phyloP scores from a whole-genome alignment of 2,888 invertebrate species.

The Xestobium rufovillosum region DNA sequence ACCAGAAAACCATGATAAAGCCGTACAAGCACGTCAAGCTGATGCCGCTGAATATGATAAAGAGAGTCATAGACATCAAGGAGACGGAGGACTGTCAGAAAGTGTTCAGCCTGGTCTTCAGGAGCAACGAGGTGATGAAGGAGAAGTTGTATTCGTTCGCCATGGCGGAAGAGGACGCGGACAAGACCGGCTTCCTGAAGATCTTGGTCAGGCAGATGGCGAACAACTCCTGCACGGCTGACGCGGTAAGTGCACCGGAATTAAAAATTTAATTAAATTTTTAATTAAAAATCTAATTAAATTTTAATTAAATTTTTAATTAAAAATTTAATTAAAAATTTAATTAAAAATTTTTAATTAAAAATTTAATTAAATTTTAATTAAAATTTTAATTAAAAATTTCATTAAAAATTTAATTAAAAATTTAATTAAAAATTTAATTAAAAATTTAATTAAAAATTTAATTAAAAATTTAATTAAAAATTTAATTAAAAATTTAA shows the following conservation, averaged over 20 bases:
- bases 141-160: conserved; percentile 85
- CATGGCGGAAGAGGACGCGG: conserved; percentile 66
- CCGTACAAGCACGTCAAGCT: conserved; percentile 87
- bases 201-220: conserved; percentile 86
- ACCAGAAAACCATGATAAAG: conserved; percentile 59
- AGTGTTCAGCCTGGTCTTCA: conserved; percentile 83
- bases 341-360: no score
- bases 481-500: no score
- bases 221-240: conserved; percentile 85
- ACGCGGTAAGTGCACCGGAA: conserved; percentile 63
- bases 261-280: conserved; percentile 14
- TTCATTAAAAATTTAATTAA: no score
- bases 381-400: no score
- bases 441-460: no score
- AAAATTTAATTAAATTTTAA: no score
- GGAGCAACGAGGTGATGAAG: conserved; percentile 76
- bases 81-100: conserved; percentile 81
- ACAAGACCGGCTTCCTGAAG: conserved; percentile 74
- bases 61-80: conserved; percentile 82
- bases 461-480: no score
- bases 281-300: conserved; percentile 7
- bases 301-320: conserved; percentile 7
- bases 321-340: conserved; percentile 8
- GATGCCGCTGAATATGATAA: conserved; percentile 81
- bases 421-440: no score